Evolutionary conservation across 2,888 invertebrate species (phyloP), one percentile per base, ranked within the genome.

Genomic region (Caenorhabditis sp.): DNA sequence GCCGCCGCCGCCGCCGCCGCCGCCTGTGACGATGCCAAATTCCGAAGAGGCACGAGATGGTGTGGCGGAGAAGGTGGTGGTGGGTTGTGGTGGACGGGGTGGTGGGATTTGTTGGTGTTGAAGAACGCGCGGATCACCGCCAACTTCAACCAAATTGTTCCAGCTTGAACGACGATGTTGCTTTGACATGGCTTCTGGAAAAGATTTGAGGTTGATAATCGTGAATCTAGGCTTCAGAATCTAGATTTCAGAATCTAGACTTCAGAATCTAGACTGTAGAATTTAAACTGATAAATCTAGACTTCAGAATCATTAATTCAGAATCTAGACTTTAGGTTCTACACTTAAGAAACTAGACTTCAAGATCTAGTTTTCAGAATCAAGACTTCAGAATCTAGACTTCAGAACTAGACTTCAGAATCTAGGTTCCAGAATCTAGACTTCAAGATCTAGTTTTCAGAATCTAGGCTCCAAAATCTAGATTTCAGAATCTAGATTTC

Each of bases 101-200:
- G 27, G 56, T 17, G 25, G 25, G 17, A 56, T 8, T 23, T 14
- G 56, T 27, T 65, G 67, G 72, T 27, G 58, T 67, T 4, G 56
- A 67, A 23, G n/a, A n/a, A 53, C 62, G 21, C 59, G 58, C 5
- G 67, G 67, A 59, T 73, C 68, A 3, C 65, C 72, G 21, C 72
- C 72, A 5, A 68, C 68, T 23, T 73, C 53, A 1, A 81, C 75
- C 50, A 85, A 63, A 63, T 83, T 83, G 21, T 76, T 74, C 85
- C 85, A 85, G 52, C 83, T 83, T 58, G 70, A 68, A 14, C 81
- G 67, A 21, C 83, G 70, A 7, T 31, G 31, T 31, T 31, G 31
- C 56, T 82, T 76, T 21, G 76, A 72, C 58, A 73, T 62, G 7
- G 65, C 53, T 62, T 73, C 72, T 73, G 68, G 20, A 72, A 54